Conservation (phyloP, 2,113 vertebrate genomes). For the Alligator mississippiensis region DNA sequence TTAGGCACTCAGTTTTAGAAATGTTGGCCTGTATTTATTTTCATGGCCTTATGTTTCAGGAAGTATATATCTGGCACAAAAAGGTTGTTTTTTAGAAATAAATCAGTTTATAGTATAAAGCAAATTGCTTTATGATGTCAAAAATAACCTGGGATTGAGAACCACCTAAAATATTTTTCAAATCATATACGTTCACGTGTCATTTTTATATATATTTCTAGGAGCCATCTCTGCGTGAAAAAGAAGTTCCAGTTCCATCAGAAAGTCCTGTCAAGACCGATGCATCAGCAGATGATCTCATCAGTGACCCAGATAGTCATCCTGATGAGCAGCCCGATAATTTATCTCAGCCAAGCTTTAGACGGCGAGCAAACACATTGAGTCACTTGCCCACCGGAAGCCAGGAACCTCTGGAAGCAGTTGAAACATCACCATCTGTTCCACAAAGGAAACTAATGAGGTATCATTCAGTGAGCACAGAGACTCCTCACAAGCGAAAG, state of each 20-base stretch:
- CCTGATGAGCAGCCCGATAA: slow-evolving; percentile 24
- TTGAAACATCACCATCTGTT: slow-evolving; percentile 73
- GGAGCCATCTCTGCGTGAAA: slow-evolving; percentile 63
- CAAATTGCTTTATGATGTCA: background rate
- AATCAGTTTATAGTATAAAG: background rate
- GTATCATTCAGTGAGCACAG: slow-evolving; percentile 97
- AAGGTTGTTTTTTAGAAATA: background rate
- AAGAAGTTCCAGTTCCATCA: background rate
- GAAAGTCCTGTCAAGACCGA: slow-evolving; percentile 75
- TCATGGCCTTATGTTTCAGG: background rate
- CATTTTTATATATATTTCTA: slow-evolving; percentile 16
- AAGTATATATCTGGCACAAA: background rate
- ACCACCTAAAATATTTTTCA: background rate
- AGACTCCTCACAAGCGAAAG: slow-evolving; percentile 92
- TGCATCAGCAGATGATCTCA: slow-evolving; percentile 86
- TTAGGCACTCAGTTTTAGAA: background rate
- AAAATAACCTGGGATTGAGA: background rate
- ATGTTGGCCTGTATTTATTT: background rate
- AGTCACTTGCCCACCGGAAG: slow-evolving; percentile 84
- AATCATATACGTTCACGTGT: background rate
- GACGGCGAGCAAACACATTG: slow-evolving; percentile 90
- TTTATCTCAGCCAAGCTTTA: slow-evolving; percentile 79
- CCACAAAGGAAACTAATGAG: slow-evolving; percentile 92
- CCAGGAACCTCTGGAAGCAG: slow-evolving; percentile 53
- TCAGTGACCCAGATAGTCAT: slow-evolving; percentile 69